Conservation (phyloP, 2,113 vertebrate species). For the Accipiter virgatus region DNA sequence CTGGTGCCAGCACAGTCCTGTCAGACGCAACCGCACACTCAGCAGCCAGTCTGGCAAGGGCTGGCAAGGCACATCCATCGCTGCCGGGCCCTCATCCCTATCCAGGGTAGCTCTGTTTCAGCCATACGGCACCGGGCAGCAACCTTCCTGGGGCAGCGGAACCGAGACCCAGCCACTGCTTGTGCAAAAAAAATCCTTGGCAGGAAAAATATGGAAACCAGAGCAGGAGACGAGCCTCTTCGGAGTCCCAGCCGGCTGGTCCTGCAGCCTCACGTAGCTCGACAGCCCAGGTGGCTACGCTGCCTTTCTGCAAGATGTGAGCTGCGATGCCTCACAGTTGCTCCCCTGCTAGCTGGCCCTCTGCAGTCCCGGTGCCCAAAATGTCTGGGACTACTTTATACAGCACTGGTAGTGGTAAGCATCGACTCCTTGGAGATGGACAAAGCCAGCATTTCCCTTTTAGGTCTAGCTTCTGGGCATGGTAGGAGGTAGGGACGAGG, state of each 20-base stretch:
- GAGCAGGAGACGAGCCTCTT: neutral
- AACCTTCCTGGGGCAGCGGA: neutral
- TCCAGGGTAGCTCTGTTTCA: neutral
- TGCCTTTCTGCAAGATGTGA: neutral
- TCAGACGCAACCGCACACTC: neutral
- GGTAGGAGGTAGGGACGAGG: neutral
- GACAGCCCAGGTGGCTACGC: neutral
- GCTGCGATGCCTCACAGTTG: neutral
- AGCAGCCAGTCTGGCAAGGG: neutral
- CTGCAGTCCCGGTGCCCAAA: neutral
- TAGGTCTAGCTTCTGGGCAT: neutral
- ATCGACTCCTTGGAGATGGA: neutral
- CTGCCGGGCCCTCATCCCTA: neutral
- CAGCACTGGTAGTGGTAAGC: neutral
- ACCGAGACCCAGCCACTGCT: neutral
- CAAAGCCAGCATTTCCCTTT: neutral
- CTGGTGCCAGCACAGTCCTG: constrained; percentile 25
- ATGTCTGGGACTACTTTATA: neutral
- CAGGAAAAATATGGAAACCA: neutral
- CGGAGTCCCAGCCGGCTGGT: neutral
- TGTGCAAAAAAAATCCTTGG: neutral
- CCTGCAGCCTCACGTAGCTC: neutral
- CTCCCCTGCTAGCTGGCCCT: neutral
- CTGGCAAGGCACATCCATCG: neutral
- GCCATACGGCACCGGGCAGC: neutral